phyloP scores from a whole-genome alignment of 2,113 vertebrate genomes.

The Hystrix cristata region DNA sequence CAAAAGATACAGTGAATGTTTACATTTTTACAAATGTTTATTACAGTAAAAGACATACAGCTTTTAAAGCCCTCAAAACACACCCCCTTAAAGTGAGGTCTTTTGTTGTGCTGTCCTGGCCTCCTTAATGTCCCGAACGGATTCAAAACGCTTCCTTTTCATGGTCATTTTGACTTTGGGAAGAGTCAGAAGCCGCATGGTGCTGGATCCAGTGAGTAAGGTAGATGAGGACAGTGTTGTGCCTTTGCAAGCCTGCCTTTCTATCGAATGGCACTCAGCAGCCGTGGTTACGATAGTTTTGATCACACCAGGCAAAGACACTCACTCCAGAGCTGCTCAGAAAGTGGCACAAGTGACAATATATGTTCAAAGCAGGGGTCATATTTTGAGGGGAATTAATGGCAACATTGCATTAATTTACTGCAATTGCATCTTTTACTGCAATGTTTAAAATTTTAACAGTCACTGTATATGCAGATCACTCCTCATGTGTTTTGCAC shows the following conservation, averaged over 20 bases:
- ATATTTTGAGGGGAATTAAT: background rate
- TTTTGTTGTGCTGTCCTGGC: background rate
- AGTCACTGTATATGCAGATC: background rate
- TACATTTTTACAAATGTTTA: background rate
- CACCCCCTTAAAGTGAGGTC: background rate
- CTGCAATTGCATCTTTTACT: background rate
- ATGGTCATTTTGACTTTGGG: background rate
- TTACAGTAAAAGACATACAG: background rate
- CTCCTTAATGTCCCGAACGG: background rate
- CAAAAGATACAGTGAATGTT: background rate
- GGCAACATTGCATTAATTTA: background rate
- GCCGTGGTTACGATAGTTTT: background rate
- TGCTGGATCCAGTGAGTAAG: background rate
- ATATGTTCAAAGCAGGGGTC: background rate
- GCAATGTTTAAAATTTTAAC: background rate
- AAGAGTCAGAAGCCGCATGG: rapidly evolving
- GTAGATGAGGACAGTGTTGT: no score
- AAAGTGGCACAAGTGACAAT: background rate
- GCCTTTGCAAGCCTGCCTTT: background rate
- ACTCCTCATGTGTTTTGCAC: background rate
- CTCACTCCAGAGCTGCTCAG: background rate
- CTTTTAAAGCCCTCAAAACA: background rate
- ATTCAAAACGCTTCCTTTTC: background rate
- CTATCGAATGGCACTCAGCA: rapidly evolving
- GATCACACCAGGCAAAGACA: background rate